Base-by-base conservation (phyloP, 2,888 invertebrate species). In the Philhelius pedissequus region DNA sequence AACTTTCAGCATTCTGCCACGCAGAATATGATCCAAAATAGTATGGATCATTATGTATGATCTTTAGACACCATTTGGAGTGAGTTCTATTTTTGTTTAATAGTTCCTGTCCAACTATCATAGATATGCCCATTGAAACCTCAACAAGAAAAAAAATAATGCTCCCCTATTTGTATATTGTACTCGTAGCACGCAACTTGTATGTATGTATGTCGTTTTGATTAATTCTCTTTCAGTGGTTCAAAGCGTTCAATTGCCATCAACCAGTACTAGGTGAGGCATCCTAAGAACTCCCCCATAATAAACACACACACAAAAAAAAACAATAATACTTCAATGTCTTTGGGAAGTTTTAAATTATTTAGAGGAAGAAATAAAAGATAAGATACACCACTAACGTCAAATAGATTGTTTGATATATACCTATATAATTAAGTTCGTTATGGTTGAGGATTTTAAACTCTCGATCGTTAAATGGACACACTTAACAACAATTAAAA, bases 351-450 rank as follows among this genome's bases (percentile, higher is more conserved):
- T 56, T 56, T 27, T 52, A 54, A 64, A 79, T 69, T 52, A 73
- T 68, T 30, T 52, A 50, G 40, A 15, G 43, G 11, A 66, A 64
- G 40, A 73, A 68, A 40, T 40, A 40, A 48, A 48, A 40, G 32
- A 62, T 27, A 45, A 50, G 54, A 58, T 54, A 22, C 48, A 30
- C 58, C 64, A 70, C 78, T 69, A 71, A 68, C 50, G 32, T 50
- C 73, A 79, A 62, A 58, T 62, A 45, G 50, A 50, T 79, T 74
- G 71, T 76, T 80, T 71, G 80, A 66, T 76, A 76, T 75, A 71
- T 75, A 76, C 80, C 80, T 76, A 76, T 75, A 71, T 75, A 76
- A 84, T 84, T 80, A 80, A 66, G 54, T 70, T 50, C 40, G 60
- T 75, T 71, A 58, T 70, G 50, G 74, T 74, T 20, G 20, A 74